These are phyloP conservation scores for Falco columbarius DNA, from an alignment of 2,797 vertebrate genomes.

Conservation along the genomic window DNA sequence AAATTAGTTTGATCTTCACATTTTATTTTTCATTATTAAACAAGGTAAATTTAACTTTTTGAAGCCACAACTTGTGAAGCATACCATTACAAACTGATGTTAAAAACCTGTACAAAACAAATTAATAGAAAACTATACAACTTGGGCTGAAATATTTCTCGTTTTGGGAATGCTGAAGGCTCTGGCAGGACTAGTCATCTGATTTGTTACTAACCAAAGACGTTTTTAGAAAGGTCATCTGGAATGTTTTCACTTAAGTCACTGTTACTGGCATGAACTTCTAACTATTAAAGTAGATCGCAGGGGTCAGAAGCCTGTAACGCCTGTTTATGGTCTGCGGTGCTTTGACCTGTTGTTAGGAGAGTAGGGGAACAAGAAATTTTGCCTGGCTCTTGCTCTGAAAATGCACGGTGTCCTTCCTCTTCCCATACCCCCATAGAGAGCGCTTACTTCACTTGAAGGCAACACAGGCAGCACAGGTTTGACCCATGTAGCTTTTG, in stretches of 20 bases:
- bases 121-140: not conserved
- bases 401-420: not conserved
- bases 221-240: not conserved
- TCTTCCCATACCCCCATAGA: not conserved
- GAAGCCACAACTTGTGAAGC: not conserved
- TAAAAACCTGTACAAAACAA: not conserved
- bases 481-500: not conserved
- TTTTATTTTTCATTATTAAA: not conserved
- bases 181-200: not conserved
- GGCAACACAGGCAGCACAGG: not conserved
- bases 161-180: not conserved
- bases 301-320: not conserved
- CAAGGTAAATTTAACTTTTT: not conserved
- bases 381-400: not conserved
- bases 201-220: conserved; percentile 7
- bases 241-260: not conserved
- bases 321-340: not conserved
- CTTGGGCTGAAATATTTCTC: not conserved
- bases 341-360: not conserved
- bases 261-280: not conserved
- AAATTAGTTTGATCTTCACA: not conserved
- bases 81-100: not conserved
- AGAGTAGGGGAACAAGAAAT: not conserved
- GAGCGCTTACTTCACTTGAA: not conserved
- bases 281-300: not conserved